These are phyloP conservation scores for Pseudomyrmex sp. DNA, from an alignment of 1,140 invertebrate species.

Conservation along the genomic window DNA sequence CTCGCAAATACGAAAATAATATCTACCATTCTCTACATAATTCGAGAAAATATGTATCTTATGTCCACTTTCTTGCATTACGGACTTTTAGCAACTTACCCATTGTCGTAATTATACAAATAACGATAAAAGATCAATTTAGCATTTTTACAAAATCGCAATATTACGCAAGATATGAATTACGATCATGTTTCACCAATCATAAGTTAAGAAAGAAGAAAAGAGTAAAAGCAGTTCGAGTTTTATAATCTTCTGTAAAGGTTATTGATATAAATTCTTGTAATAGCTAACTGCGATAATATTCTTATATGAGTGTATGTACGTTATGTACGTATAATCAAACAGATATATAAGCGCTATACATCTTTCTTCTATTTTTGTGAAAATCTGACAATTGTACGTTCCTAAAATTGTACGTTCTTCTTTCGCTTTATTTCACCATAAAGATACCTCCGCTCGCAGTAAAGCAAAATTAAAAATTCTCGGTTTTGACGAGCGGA, in stretches of 20 bases:
- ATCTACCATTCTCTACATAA: slow-evolving; percentile 36
- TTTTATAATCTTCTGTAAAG: slow-evolving; percentile 14
- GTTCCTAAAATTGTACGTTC: too few relatives aligned
- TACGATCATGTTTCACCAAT: neutral
- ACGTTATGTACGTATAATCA: neutral
- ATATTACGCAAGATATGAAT: neutral
- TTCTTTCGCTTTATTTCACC: too few relatives aligned
- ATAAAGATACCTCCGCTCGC: neutral
- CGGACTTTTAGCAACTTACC: slow-evolving; percentile 7
- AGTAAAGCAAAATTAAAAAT: slow-evolving; percentile 18
- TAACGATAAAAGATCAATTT: neutral
- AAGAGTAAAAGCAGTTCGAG: slow-evolving; percentile 19
- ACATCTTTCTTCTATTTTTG: neutral
- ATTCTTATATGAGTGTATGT: neutral
- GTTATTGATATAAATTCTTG: slow-evolving; percentile 8
- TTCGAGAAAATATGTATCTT: slow-evolving; percentile 33
- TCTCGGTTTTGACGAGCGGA: neutral
- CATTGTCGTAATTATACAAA: slow-evolving; percentile 7
- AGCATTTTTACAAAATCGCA: neutral
- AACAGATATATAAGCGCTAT: slow-evolving; percentile 2
- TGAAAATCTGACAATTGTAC: too few relatives aligned
- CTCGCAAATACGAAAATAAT: slow-evolving; percentile 47
- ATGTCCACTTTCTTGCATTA: slow-evolving; percentile 7
- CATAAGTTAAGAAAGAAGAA: neutral
- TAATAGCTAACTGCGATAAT: neutral